Base-by-base conservation (phyloP, 1,140 invertebrate species). In the Drosophila kikkawai region DNA sequence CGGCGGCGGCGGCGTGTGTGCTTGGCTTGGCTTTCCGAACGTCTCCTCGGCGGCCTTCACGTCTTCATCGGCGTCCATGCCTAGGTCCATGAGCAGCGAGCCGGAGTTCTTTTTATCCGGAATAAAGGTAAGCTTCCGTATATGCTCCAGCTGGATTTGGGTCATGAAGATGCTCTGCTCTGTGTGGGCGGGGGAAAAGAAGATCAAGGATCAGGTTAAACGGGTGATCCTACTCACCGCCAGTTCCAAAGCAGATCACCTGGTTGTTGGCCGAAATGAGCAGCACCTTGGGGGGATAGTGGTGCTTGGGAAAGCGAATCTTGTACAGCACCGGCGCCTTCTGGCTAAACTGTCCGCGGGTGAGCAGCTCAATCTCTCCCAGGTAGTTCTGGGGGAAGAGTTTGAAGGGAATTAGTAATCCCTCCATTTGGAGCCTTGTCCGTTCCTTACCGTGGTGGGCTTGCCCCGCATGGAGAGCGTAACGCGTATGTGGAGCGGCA, bases 391-490 rank as follows among this genome's bases (percentile, higher is more conserved):
- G 48, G 0, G 29, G 6, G 3, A n/a, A 19, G 12, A 7, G 19
- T 7, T n/a, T 8, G 12, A 13, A 15, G 7, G 8, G 5, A 39
- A 45, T 48, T 39, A 22, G 7, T 19, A 6, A 7, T 26, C 36
- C 0, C 7, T 36, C 7, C n/a, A 7, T 17, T 7, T 3, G 7
- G 13, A 3, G 0, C 3, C n/a, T 4, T 9, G 1, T 50, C 8
- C 8, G 29, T 7, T 3, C 67, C 85, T 74, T 41, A 92, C 91
- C 65, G 91, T 92, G 2, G 90, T 91, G 5, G 86, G 91, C 50
- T 92, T 92, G 17, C 91, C 91, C 1, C 90, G 80, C 91, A 92
- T 90, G 8, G 91, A 92, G n/a, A 92, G 82, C 8, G 80, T 90
- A 1, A 92, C 84, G 8, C 85, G 84, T 6, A 92, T 61, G 39